Percentiles rank a stretch among this genome's conserved stretches.
These are phyloP conservation scores for Cotesia vestalis DNA, from an alignment of 1,140 invertebrate species.

Conservation along the genomic window DNA sequence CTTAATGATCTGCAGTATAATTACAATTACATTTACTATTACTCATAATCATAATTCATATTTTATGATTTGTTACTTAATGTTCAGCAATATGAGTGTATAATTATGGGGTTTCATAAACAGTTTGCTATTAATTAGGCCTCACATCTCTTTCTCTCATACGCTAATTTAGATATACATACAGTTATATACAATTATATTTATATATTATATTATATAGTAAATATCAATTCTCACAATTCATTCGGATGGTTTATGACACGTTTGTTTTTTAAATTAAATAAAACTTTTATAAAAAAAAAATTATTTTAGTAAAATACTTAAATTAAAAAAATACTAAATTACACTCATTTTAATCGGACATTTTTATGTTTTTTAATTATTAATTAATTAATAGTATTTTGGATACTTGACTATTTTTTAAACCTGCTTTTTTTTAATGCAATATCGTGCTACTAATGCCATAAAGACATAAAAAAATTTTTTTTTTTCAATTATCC, in stretches of 20 bases:
- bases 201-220: conserved; percentile 29
- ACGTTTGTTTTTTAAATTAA: not conserved
- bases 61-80: not conserved
- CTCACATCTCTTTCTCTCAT: conserved; percentile 20
- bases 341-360: no score
- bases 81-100: no score
- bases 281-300: no score
- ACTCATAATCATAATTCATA: conserved; percentile 1
- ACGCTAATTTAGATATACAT: conserved; percentile 14
- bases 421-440: no score
- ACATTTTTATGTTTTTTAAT: no score
- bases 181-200: conserved; percentile 26
- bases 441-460: no score
- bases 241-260: not conserved
- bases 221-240: conserved; percentile 15
- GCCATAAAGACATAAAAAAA: no score
- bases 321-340: no score
- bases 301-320: no score
- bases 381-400: no score
- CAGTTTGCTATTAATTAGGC: conserved; percentile 22
- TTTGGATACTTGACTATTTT: no score
- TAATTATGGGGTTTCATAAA: conserved; percentile 24
- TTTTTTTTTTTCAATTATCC: no score
- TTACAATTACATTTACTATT: not conserved
- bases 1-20: not conserved